Evolutionary conservation across 2,888 invertebrate genomes (phyloP).

Genomic region (Calameuta pallipes): DNA sequence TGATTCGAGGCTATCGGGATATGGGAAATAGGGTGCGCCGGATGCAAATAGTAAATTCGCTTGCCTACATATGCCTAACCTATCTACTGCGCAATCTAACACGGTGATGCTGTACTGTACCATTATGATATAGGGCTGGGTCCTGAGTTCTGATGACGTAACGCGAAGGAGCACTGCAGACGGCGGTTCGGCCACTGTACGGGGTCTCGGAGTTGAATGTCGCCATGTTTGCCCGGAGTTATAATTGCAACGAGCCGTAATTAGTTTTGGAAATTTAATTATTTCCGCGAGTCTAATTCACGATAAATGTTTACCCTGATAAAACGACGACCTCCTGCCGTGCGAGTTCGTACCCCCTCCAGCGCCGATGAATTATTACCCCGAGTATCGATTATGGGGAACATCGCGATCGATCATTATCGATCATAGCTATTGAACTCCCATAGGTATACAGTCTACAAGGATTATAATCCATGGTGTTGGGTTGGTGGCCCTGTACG

Average conservation of each 20-base stretch:
- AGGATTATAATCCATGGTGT: neutral
- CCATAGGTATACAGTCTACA: neutral
- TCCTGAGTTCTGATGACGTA: conserved; percentile 6
- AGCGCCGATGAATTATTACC: conserved; percentile 33
- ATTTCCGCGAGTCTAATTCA: conserved; percentile 43
- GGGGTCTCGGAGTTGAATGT: conserved; percentile 24
- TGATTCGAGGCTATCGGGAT: conserved; percentile 31
- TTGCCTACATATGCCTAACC: neutral
- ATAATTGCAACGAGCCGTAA: conserved; percentile 61
- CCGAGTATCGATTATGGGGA: conserved; percentile 10
- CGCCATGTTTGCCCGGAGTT: conserved; percentile 47
- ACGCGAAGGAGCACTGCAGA: conserved; percentile 14
- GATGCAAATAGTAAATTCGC: neutral
- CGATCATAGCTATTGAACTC: neutral
- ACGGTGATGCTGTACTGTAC: neutral
- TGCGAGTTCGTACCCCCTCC: neutral
- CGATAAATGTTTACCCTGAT: conserved; percentile 46
- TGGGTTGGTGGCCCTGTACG: neutral
- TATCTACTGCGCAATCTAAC: neutral
- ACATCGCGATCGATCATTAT: neutral
- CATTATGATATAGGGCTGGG: conserved; percentile 9
- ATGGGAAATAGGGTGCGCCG: conserved; percentile 39
- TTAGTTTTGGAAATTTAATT: conserved; percentile 65
- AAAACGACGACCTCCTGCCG: neutral
- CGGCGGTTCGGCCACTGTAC: neutral